Evolutionary conservation across 2,888 invertebrate species (phyloP), one percentile per base, ranked within the genome.

Genomic region (Abrostola tripartita): DNA sequence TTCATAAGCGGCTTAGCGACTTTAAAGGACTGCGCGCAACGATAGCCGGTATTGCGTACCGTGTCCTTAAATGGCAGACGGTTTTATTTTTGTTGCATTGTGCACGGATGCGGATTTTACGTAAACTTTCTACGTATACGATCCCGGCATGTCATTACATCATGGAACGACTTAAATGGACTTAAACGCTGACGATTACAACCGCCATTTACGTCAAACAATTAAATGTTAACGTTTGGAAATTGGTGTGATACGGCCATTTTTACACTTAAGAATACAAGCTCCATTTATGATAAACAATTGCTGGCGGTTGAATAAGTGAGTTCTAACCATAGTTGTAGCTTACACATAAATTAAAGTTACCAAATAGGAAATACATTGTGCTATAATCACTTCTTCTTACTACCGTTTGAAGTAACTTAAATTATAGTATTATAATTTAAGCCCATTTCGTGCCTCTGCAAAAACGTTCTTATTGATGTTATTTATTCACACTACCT

Each of bases 1-100:
- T 91, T 90, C 90, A 89, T 91, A 92, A 92, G 88, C 89, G 78
- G 86, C 88, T 89, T 88, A 87, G 85, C 83, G 84, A 87, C 90
- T 86, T 90, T 90, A 90, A 92, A 92, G 90, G 91, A 87, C 87
- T 87, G 88, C 78, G 72, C 80, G 68, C 82, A 73, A 81, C 81
- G 88, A 90, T 88, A 89, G 88, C 86, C 82, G 80, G 86, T 86
- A 87, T 88, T 88, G 86, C 89, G 86, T 84, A 79, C 81, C 73
- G 66, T 73, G 70, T 70, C 92, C 91, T 81, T 92, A 90, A 87
- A 90, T 78, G 92, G 88, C 52, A 65, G 76, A 81, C 71, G 4
- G 80, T 85, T 86, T 89, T 88, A 88, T 92, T 93, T 91, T 91
- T 91, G 89, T 89, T 86, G 82, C 86, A 85, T 85, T 85, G 87